Evolutionary conservation across 2,797 vertebrate species (phyloP), one percentile per base, ranked within the genome.

Genomic region (Acrocephalus scirpaceus): DNA sequence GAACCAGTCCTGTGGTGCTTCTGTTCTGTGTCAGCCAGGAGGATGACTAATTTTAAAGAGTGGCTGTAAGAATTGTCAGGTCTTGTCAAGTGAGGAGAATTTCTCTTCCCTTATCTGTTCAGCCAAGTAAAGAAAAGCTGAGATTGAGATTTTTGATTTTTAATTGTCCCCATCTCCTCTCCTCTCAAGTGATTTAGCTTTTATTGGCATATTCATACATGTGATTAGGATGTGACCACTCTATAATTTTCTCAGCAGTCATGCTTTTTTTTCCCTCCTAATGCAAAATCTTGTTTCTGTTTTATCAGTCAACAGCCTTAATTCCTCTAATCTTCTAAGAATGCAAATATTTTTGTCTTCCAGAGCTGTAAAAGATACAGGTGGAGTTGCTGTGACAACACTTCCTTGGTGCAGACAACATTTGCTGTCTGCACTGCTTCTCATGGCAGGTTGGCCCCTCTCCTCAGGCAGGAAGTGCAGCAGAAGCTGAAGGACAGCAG

Each of bases 331-430:
- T 67, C 53, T 40, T 71, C 58, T 64, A 76, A 85, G 70, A 73
- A 75, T 27, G 50, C 2, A 5, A 89, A 65, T 76, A 21, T 64
- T 94, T 94, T 86, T 78, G n/a, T 78, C 44, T 93, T 81, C 61
- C 83, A 62, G 69, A 82, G 65, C 38, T 72, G 54, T 61, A 56
- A 77, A 62, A 88, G 60, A 15, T 48, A 34, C 44, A 94, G 86
- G 89, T 89, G 86, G 75, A 87, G 72, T 62, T 94, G 86, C 79
- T 84, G 54, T 87, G 69, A 85, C 85, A 67, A 29, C 81, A 77
- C 32, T 95, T 78, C 70, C n/a, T 72, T 4, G 0, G 23, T 70
- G 71, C 48, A 83, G 45, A 13, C 40, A 58, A 22, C 6, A 1
- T 25, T 29, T 3, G 9, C 77, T 66, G 23, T 51, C 86, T 86